Evolutionary conservation across 2,113 vertebrate species (phyloP).

Genomic region (Bufo gargarizans): DNA sequence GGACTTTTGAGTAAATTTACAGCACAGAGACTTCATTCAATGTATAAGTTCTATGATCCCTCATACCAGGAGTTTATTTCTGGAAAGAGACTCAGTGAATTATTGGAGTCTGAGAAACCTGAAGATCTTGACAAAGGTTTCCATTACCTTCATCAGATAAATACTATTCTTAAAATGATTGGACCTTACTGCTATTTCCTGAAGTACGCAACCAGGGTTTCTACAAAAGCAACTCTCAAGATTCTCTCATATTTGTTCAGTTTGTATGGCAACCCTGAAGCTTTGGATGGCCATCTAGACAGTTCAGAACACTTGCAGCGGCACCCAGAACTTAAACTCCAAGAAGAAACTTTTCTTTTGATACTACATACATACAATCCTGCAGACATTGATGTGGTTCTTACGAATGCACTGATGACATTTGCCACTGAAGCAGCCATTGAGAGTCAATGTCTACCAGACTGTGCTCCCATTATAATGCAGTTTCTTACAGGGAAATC

Average conservation of each 20-base stretch:
- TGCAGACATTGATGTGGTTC: not conserved
- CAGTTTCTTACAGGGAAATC: slow-evolving; percentile 50
- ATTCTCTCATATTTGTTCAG: slow-evolving; percentile 64
- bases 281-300: slow-evolving; percentile 56
- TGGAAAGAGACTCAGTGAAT: slow-evolving; percentile 59
- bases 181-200: slow-evolving; percentile 52
- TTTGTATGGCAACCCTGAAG: slow-evolving; percentile 50
- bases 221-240: slow-evolving; percentile 59
- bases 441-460: not conserved
- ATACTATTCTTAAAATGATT: slow-evolving; percentile 57
- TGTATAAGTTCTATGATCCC: slow-evolving; percentile 62
- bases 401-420: not conserved
- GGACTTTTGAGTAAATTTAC: slow-evolving; percentile 66
- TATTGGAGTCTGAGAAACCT: slow-evolving; percentile 61
- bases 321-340: slow-evolving; percentile 23
- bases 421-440: slow-evolving; percentile 20
- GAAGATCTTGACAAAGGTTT: slow-evolving; percentile 60
- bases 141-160: slow-evolving; percentile 63
- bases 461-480: slow-evolving; percentile 44
- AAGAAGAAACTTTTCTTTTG: not conserved
- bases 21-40: slow-evolving; percentile 64
- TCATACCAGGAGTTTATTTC: slow-evolving; percentile 68
- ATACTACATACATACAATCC: not conserved
- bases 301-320: slow-evolving; percentile 33
- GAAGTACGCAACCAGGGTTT: slow-evolving; percentile 49